Evolutionary conservation across 2,888 invertebrate genomes (phyloP).

Genomic region (Limenitis camilla): DNA sequence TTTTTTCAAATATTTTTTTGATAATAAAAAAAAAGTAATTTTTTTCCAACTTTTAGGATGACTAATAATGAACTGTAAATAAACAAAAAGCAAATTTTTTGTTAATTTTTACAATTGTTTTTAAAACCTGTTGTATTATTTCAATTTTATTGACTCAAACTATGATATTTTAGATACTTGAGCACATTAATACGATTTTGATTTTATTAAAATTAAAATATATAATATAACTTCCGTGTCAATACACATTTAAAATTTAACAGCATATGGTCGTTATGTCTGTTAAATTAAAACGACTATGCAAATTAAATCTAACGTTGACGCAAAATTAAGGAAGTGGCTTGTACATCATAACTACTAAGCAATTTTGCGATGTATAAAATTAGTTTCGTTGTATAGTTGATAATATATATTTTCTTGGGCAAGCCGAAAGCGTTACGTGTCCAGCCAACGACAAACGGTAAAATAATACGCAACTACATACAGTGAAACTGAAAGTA

Average conservation of each 20-base stretch:
- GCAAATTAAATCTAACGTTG: constrained; percentile 7
- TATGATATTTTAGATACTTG: no score
- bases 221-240: constrained; percentile 10
- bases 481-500: constrained; percentile 48
- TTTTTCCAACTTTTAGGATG: no score
- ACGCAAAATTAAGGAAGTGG: constrained; percentile 15
- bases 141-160: no score
- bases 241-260: constrained; percentile 13
- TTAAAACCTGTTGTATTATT: no score
- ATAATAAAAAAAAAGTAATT: no score
- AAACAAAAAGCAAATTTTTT: no score
- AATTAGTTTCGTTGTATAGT: neutral
- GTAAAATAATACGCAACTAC: constrained; percentile 42
- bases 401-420: neutral
- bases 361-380: neutral
- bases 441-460: constrained; percentile 40
- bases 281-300: constrained; percentile 9
- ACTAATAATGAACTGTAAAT: no score
- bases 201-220: constrained; percentile 1
- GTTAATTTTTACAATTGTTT: no score
- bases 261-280: constrained; percentile 6
- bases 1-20: no score
- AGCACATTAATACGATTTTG: no score
- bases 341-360: constrained; percentile 11
- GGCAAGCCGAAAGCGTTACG: constrained; percentile 26